Percentiles rank a stretch among this genome's conserved stretches.
These are phyloP conservation scores for Syngnathoides biaculeatus DNA, from an alignment of 2,113 vertebrate genomes.

Conservation along the genomic window DNA sequence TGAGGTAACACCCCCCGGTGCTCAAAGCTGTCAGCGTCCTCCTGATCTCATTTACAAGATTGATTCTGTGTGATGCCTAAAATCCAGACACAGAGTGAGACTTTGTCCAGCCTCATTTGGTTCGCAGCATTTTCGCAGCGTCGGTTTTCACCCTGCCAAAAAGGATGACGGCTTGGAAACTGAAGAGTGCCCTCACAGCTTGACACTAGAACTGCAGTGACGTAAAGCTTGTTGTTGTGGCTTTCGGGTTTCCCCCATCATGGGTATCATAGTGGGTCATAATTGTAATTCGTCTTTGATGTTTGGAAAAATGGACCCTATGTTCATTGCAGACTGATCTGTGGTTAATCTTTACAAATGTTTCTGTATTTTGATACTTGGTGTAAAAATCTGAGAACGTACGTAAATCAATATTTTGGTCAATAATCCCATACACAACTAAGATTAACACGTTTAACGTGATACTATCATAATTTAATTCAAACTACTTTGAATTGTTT, in stretches of 20 bases:
- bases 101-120: conserved; percentile 10
- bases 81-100: conserved; percentile 27
- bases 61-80: conserved; percentile 53
- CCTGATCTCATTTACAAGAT: conserved; percentile 67
- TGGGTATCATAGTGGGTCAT: neutral
- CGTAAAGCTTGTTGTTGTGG: neutral
- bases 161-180: neutral
- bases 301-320: neutral
- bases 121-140: conserved; percentile 8
- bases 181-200: neutral
- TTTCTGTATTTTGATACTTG: no score
- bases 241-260: neutral
- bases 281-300: neutral
- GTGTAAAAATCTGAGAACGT: no score
- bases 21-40: conserved; percentile 51
- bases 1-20: conserved; percentile 17
- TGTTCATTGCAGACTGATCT: no score
- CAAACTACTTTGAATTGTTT: no score
- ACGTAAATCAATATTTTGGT: no score
- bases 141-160: conserved; percentile 4
- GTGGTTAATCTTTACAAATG: no score
- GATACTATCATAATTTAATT: no score
- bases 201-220: neutral
- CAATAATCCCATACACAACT: no score
- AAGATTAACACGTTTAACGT: no score